Evolutionary conservation across 1,140 invertebrate species (phyloP), one percentile per base, ranked within the genome.

Genomic region (Drosophila ohnishii): DNA sequence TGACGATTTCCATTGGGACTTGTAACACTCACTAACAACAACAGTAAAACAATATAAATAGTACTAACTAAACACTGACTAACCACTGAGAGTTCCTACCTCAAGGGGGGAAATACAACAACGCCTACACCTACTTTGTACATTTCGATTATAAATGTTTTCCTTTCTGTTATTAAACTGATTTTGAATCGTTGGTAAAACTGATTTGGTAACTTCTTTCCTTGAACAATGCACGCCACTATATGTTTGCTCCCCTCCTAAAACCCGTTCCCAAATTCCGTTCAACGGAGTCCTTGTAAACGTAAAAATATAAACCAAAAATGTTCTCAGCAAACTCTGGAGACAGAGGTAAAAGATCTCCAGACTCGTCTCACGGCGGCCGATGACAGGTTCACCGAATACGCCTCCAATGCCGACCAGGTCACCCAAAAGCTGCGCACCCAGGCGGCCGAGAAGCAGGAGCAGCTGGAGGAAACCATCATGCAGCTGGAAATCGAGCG

Each of bases 401-500:
- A 91, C 78, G 77, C 86, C 39, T 62, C 87, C 13, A 91, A 92
- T 59, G 76, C 90, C 2, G 91, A 91, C 45, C 75, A 87, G 40
- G 70, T 91, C 14, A 73, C 87, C 6, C 78, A 83, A 64, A 75
- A 86, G n/a, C 34, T 91, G 10, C 75, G 90, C 1, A 42, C 73
- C 10, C 90, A 91, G 58, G 55, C 67, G 7, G 44, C 44, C 0
- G 72, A 85, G n/a, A 70, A 90, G 19, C 87, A 91, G 59, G 67
- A 89, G 9, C 78, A 87, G 35, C 59, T 90, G 34, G 67, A 67
- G 14, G 82, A 90, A 9, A 63, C 69, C 5, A 76, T 77, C 55
- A 42, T 72, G 25, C 58, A 71, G 48, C 69, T 84, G 90, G 92
- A 66, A 80, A 93, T 93, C 62, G 95, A 96, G 66, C 93, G 93